phyloP scores from a whole-genome alignment of 2,113 vertebrate species.

The Zosterops japonicus region DNA sequence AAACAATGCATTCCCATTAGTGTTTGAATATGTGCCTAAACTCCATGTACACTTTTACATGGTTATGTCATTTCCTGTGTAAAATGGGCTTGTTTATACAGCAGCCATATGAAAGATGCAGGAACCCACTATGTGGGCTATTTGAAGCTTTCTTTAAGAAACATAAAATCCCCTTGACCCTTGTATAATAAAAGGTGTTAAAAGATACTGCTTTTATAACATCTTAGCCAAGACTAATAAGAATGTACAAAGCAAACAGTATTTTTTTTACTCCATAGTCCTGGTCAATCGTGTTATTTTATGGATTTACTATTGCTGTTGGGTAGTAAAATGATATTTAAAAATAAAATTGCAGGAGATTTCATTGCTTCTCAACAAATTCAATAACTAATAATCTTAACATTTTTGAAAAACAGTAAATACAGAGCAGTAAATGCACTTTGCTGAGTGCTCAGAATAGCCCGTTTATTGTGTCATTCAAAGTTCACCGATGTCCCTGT shows the following conservation, averaged over 20 bases:
- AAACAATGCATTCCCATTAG: constrained; percentile 85
- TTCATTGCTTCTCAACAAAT: constrained; percentile 15
- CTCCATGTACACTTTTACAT: constrained; percentile 75
- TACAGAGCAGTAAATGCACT: background rate
- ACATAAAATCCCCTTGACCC: constrained; percentile 70
- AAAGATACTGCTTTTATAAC: constrained; percentile 72
- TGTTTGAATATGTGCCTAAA: constrained; percentile 75
- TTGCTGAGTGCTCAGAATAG: background rate
- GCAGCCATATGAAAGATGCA: constrained; percentile 73
- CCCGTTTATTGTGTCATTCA: background rate
- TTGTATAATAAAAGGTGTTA: constrained; percentile 76
- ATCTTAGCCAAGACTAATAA: constrained; percentile 69
- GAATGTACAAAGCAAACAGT: constrained; percentile 59
- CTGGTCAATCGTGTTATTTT: constrained; percentile 26
- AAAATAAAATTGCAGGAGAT: constrained; percentile 27
- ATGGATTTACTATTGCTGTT: constrained; percentile 42
- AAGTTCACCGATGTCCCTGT: background rate
- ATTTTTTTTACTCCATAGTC: constrained; percentile 34
- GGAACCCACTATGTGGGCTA: constrained; percentile 70
- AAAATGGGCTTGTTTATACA: constrained; percentile 78
- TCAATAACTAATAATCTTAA: constrained; percentile 12
- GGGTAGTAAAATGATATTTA: constrained; percentile 43
- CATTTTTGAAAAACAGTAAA: background rate
- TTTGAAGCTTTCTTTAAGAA: constrained; percentile 73
- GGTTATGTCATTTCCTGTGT: constrained; percentile 88